A percentile compares a stretch with the other conserved stretches of the same genome.
Evolutionary conservation across 2,113 vertebrate genomes (phyloP).

Genomic region (Leptocoma aspasia): DNA sequence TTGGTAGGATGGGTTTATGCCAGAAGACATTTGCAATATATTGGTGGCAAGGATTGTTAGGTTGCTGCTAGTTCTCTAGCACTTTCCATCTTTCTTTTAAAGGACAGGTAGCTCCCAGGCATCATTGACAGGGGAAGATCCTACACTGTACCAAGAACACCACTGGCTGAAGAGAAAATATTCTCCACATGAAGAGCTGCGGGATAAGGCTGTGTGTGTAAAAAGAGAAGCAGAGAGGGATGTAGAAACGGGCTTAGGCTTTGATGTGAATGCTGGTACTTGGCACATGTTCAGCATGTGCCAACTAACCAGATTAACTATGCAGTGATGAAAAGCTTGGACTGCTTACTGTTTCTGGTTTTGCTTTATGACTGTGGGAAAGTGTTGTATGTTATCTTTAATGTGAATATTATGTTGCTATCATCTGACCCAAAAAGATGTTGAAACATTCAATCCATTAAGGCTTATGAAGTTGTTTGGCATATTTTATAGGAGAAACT

Average conservation of each 20-base stretch:
- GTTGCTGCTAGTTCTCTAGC: neutral
- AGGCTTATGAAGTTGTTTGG: neutral
- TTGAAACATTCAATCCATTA: neutral
- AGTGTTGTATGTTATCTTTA: neutral
- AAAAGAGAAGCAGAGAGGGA: neutral
- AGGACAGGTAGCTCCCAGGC: neutral
- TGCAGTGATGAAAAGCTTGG: neutral
- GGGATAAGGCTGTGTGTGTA: neutral
- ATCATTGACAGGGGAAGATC: neutral
- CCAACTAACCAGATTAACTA: neutral
- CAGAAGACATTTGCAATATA: neutral
- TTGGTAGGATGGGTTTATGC: neutral
- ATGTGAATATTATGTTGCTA: neutral
- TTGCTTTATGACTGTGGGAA: neutral
- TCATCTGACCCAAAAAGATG: neutral
- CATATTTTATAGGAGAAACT: neutral
- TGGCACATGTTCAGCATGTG: neutral
- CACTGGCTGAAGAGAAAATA: neutral
- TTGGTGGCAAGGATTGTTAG: neutral
- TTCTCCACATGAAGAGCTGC: neutral
- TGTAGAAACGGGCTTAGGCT: accelerated
- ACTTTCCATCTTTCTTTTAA: neutral
- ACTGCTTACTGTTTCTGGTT: neutral
- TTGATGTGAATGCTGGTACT: neutral
- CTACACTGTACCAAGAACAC: neutral